Conservation (phyloP, 2,888 invertebrate species). For the Osmoderma eremita region DNA sequence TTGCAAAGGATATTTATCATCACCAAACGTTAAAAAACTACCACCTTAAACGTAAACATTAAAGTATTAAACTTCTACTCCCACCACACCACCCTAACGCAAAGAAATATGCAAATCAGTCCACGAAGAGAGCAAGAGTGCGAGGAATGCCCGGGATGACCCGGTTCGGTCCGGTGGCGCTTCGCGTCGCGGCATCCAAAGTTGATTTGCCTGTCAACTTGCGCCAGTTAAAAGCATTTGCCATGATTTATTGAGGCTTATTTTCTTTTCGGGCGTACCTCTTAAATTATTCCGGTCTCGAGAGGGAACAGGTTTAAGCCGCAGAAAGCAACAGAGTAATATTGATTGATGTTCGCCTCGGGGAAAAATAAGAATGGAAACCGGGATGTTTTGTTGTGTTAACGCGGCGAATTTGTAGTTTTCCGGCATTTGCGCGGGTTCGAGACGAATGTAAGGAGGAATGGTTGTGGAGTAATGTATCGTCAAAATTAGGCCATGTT, state of each 20-base stretch:
- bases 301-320: slow-evolving; percentile 34
- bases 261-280: slow-evolving; percentile 34
- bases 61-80: too few species aligned
- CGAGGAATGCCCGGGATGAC: slow-evolving; percentile 9
- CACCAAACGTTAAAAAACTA: too few species aligned
- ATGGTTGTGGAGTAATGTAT: too few species aligned
- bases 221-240: slow-evolving; percentile 37
- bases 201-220: slow-evolving; percentile 38
- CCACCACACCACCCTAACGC: background rate
- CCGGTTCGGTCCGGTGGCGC: slow-evolving; percentile 4
- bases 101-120: slow-evolving; percentile 33
- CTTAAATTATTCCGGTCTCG: slow-evolving; percentile 34
- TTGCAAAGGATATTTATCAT: too few species aligned
- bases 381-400: slow-evolving; percentile 24
- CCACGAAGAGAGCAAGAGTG: background rate
- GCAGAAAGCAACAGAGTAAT: slow-evolving; percentile 38
- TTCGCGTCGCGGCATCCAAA: slow-evolving; percentile 27
- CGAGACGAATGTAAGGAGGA: too few species aligned
- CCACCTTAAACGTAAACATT: too few species aligned
- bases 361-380: slow-evolving; percentile 1
- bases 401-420: slow-evolving; percentile 11
- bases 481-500: too few species aligned
- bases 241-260: slow-evolving; percentile 37
- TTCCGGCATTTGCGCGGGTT: background rate
- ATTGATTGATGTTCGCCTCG: slow-evolving; percentile 28